Percentiles rank a stretch among this genome's conserved stretches.
Conservation (phyloP, 2,888 invertebrate genomes). For the Lucinisca nassula region DNA sequence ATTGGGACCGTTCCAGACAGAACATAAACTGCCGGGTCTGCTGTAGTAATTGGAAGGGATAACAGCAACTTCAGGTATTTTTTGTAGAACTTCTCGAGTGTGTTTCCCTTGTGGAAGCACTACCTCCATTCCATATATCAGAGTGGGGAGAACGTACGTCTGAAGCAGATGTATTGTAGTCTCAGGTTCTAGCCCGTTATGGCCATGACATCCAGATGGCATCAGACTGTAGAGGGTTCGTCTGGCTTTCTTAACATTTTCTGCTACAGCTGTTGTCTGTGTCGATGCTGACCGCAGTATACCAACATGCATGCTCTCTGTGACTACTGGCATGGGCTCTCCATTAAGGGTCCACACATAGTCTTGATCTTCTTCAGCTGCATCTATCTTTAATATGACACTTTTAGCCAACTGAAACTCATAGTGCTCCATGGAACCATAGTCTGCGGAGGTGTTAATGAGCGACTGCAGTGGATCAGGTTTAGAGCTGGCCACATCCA, state of each 20-base stretch:
- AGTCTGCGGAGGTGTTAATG: neutral
- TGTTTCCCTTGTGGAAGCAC: neutral
- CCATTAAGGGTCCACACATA: neutral
- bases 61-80: constrained; percentile 11
- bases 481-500: neutral
- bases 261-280: constrained; percentile 14
- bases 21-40: constrained; percentile 26
- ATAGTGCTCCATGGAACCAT: neutral
- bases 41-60: constrained; percentile 24
- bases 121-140: neutral
- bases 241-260: constrained; percentile 17
- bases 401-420: neutral
- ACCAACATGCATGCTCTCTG: neutral
- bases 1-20: constrained; percentile 25
- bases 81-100: neutral
- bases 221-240: constrained; percentile 6
- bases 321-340: neutral
- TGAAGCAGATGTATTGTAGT: neutral
- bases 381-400: neutral
- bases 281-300: neutral
- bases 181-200: neutral
- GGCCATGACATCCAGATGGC: neutral
- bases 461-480: neutral
- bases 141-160: neutral
- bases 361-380: neutral